Evolutionary conservation across 2,113 vertebrate species (phyloP).

Genomic region (Cervus canadensis): DNA sequence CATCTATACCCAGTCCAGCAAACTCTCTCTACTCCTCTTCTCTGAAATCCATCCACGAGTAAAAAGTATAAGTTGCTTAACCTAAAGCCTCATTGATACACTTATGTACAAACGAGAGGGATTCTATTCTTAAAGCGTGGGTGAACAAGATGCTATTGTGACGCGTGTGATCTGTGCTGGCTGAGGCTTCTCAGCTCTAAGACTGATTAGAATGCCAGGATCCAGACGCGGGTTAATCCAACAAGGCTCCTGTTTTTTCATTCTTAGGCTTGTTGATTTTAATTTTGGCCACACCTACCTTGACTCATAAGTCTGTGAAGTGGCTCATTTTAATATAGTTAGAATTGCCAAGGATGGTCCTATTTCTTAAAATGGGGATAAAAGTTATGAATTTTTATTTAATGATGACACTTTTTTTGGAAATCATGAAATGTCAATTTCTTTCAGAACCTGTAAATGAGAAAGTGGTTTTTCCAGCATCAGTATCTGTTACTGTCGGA

Average conservation of each 20-base stretch:
- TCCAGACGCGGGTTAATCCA: not conserved
- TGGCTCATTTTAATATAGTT: slow-evolving; percentile 67
- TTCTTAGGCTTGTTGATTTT: slow-evolving; percentile 69
- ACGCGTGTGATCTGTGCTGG: not conserved
- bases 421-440: slow-evolving; percentile 55
- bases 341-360: slow-evolving; percentile 63
- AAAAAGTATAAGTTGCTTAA: not conserved
- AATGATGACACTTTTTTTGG: slow-evolving; percentile 64
- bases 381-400: slow-evolving; percentile 48
- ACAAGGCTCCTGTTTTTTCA: not conserved
- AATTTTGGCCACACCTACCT: slow-evolving; percentile 69
- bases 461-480: slow-evolving; percentile 70
- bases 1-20: accelerated
- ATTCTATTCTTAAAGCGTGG: not conserved
- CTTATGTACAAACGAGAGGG: not conserved
- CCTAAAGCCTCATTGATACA: not conserved
- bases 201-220: not conserved
- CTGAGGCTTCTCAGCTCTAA: not conserved
- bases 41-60: not conserved
- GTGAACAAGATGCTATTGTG: not conserved
- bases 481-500: slow-evolving; percentile 50
- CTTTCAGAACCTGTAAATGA: slow-evolving; percentile 51
- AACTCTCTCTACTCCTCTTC: not conserved
- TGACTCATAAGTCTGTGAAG: slow-evolving; percentile 36
- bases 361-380: slow-evolving; percentile 54